These are phyloP conservation scores for Trichosurus vulpecula DNA, from an alignment of 2,797 vertebrate genomes.

Conservation along the genomic window DNA sequence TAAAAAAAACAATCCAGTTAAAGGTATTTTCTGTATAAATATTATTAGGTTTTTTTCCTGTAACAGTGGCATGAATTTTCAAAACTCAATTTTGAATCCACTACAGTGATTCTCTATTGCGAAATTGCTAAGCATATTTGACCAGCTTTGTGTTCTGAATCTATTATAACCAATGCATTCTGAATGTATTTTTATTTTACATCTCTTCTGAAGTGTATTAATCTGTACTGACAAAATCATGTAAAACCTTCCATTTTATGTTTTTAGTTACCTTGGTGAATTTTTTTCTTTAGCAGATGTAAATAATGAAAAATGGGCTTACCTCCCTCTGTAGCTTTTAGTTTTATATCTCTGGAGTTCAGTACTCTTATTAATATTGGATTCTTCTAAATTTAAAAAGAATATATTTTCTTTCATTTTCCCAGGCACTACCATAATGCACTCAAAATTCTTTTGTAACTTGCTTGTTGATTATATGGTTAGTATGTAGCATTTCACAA, in stretches of 20 bases:
- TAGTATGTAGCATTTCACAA: slow-evolving; percentile 1
- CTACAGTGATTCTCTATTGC: neutral
- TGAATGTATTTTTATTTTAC: slow-evolving; percentile 28
- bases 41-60: slow-evolving; percentile 9
- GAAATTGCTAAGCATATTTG: slow-evolving; percentile 27
- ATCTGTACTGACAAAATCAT: neutral
- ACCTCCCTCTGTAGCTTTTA: slow-evolving; percentile 25
- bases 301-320: slow-evolving; percentile 35
- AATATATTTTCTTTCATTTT: neutral
- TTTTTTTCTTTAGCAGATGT: slow-evolving; percentile 20
- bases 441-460: slow-evolving; percentile 33
- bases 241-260: slow-evolving; percentile 34
- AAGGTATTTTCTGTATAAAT: slow-evolving; percentile 28
- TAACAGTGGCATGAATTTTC: slow-evolving; percentile 40
- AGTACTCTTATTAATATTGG: slow-evolving; percentile 20
- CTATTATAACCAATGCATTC: slow-evolving; percentile 20
- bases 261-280: slow-evolving; percentile 45
- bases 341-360: slow-evolving; percentile 20
- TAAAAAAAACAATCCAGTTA: neutral
- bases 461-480: neutral
- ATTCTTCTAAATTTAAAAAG: slow-evolving; percentile 35
- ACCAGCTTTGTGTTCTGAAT: slow-evolving; percentile 27
- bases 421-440: neutral
- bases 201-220: slow-evolving; percentile 11
- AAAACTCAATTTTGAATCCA: slow-evolving; percentile 47